Evolutionary conservation across 2,113 vertebrate species (phyloP), one percentile per base, ranked within the genome.

Genomic region (Pimephales promelas): DNA sequence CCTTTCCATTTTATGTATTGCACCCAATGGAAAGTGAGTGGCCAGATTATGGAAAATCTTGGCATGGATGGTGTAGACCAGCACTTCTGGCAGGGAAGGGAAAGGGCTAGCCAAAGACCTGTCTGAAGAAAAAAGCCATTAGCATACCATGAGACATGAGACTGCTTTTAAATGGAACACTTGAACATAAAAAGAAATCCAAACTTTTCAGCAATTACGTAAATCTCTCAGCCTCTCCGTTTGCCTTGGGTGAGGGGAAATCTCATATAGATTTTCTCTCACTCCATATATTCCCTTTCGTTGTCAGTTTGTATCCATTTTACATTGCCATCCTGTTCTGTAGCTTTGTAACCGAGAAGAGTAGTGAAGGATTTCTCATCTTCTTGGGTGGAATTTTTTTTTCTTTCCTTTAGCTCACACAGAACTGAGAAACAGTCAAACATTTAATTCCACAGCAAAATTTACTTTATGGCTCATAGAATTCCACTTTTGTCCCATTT

Each of bases 171-270:
- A 83, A 90, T 88, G 81, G 87, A 87, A 82, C 76, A 78, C 86
- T 87, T 83, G 73, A 86, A 86, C 88, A 88, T 87, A 64, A 87
- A 88, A 71, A 66, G 82, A 88, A 88, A 86, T 88, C 82, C 85
- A 88, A 86, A 89, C 88, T 90, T 89, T 90, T 89, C 88, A 87
- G 83, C 86, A 82, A 88, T 89, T 90, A 90, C 87, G 80, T 91
- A 89, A 88, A 85, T 90, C 79, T 88, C 73, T 70, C 89, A 36
- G 81, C 86, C 85, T 86, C 84, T 88, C 85, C 61, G 16, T 85
- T 71, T 77, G 75, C 81, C 31, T 66, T 34, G 66, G 79, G 61
- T 57, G 72, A 31, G 71, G 71, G 24, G 26, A 47, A 31, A 74
- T 71, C 75, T 71, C 59, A 73, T 81, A 84, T 84, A 77, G 87